A percentile compares a stretch with the other conserved stretches of the same genome.
Evolutionary conservation across 2,888 invertebrate genomes (phyloP).

Genomic region (Nomada flava): DNA sequence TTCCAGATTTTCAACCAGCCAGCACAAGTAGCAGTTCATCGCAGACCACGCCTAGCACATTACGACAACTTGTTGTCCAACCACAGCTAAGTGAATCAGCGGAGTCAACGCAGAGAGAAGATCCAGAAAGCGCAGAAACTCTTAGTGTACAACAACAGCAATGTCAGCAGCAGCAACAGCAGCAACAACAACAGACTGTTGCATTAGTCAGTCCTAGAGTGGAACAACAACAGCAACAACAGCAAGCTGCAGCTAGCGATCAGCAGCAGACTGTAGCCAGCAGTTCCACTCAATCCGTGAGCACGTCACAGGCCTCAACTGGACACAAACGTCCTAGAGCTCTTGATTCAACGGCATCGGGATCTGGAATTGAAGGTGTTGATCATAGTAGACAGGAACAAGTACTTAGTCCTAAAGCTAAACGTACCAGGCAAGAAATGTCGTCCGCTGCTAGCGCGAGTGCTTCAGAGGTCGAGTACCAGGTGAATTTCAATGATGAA

Average conservation of each 20-base stretch:
- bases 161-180: conserved; percentile 76
- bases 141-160: conserved; percentile 72
- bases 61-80: conserved; percentile 89
- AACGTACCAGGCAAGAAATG: conserved; percentile 79
- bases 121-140: conserved; percentile 85
- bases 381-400: conserved; percentile 79
- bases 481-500: conserved; percentile 69
- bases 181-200: conserved; percentile 82
- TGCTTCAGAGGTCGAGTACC: conserved; percentile 82
- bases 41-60: conserved; percentile 85
- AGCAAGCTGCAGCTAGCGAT: conserved; percentile 78
- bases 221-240: conserved; percentile 78
- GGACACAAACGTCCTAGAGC: conserved; percentile 87
- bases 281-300: conserved; percentile 89
- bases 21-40: conserved; percentile 90
- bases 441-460: conserved; percentile 77
- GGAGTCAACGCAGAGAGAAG: conserved; percentile 86
- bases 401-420: conserved; percentile 78
- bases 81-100: conserved; percentile 85
- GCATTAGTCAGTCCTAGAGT: conserved; percentile 81
- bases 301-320: conserved; percentile 87
- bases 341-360: conserved; percentile 78
- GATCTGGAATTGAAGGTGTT: conserved; percentile 77
- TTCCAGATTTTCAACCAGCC: conserved; percentile 94
- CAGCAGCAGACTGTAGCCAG: conserved; percentile 83